phyloP scores from a whole-genome alignment of 2,113 vertebrate species.

The Phocoena phocoena region DNA sequence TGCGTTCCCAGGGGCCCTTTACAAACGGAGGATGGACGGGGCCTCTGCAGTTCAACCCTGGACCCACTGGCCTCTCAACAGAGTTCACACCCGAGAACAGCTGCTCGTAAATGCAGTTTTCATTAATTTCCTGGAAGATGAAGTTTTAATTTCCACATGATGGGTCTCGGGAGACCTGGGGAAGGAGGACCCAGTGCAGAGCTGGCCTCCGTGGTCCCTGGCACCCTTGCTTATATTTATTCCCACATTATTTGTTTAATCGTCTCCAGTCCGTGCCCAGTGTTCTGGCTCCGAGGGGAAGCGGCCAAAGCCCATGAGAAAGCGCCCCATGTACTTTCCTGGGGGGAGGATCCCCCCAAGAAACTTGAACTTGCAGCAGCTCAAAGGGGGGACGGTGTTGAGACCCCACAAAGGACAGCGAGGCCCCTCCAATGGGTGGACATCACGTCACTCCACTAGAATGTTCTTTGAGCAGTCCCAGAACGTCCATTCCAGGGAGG shows the following conservation, averaged over 20 bases:
- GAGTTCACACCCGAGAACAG: constrained; percentile 40
- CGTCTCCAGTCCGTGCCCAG: not conserved
- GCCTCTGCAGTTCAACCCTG: not conserved
- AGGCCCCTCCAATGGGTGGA: not conserved
- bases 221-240: rapidly evolving
- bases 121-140: constrained; percentile 31
- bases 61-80: not conserved
- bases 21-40: rapidly evolving
- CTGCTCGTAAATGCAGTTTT: not conserved
- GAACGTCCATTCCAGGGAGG: rapidly evolving
- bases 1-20: rapidly evolving
- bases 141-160: not conserved
- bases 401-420: not conserved
- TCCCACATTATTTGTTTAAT: rapidly evolving
- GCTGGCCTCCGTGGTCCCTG: rapidly evolving
- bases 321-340: rapidly evolving
- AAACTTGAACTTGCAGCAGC: not conserved
- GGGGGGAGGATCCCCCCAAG: not conserved
- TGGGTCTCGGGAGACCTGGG: not conserved
- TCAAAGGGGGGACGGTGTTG: not conserved
- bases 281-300: not conserved
- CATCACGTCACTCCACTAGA: rapidly evolving
- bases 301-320: rapidly evolving
- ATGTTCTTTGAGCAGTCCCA: rapidly evolving
- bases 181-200: rapidly evolving